Evolutionary conservation across 2,113 vertebrate species (phyloP).

Genomic region (Zosterops lateralis): DNA sequence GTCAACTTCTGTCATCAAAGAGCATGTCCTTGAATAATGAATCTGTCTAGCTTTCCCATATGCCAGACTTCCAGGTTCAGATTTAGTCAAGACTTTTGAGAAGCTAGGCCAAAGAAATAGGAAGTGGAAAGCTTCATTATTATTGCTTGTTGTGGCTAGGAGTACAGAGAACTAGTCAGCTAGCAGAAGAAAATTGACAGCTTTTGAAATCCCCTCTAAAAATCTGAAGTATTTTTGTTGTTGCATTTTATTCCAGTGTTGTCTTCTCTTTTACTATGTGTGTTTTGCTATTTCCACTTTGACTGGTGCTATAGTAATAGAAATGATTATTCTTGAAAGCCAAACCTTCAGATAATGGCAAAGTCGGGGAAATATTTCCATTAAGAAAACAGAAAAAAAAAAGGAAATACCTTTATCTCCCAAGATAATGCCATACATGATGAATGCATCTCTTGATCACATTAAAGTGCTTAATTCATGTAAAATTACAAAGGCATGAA

Average conservation of each 20-base stretch:
- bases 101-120: slow-evolving; percentile 14
- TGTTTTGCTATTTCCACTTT: slow-evolving; percentile 5
- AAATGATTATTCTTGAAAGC: not conserved
- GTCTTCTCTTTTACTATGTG: not conserved
- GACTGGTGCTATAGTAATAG: not conserved
- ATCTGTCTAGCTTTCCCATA: not conserved
- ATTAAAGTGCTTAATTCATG: slow-evolving; percentile 12
- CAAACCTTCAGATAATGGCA: not conserved
- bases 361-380: not conserved
- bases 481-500: slow-evolving; percentile 58
- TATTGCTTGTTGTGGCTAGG: not conserved
- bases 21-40: not conserved
- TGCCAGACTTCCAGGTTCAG: not conserved
- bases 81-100: slow-evolving; percentile 27
- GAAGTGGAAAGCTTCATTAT: slow-evolving; percentile 21
- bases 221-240: not conserved
- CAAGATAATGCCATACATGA: slow-evolving; percentile 22
- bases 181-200: slow-evolving; percentile 29
- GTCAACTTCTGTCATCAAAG: not conserved
- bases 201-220: slow-evolving; percentile 38
- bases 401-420: slow-evolving; percentile 16
- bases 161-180: not conserved
- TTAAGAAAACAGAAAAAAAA: not conserved
- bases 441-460: slow-evolving; percentile 48
- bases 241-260: not conserved